Evolutionary conservation across 2,888 invertebrate species (phyloP).

Genomic region (Melanostoma mellinum): DNA sequence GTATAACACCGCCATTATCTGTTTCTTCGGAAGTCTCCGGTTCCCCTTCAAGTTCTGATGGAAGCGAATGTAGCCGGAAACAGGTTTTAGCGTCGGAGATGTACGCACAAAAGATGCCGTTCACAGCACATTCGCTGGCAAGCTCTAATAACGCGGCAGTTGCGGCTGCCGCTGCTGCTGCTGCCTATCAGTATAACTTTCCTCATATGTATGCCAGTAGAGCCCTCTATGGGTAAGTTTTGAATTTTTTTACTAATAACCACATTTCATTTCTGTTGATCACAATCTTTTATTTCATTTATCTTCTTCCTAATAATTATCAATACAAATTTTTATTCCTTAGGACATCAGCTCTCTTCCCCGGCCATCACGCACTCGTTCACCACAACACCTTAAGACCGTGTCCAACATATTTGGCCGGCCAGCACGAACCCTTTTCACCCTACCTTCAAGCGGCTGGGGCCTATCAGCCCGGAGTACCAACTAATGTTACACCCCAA

Average conservation of each 20-base stretch:
- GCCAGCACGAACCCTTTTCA: conserved; percentile 74
- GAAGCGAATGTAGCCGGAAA: conserved; percentile 55
- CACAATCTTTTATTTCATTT: not conserved
- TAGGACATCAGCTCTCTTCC: conserved; percentile 71
- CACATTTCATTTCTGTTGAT: conserved; percentile 8
- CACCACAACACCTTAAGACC: conserved; percentile 73
- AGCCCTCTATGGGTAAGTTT: conserved; percentile 75
- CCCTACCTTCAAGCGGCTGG: conserved; percentile 74
- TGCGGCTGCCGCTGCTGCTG: conserved; percentile 73
- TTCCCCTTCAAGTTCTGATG: conserved; percentile 35
- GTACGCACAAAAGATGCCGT: conserved; percentile 74
- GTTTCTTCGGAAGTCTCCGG: conserved; percentile 34
- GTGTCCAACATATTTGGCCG: conserved; percentile 73
- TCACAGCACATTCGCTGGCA: conserved; percentile 65
- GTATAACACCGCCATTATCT: conserved; percentile 61
- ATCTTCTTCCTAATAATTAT: not conserved
- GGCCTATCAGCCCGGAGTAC: conserved; percentile 48
- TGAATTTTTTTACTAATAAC: conserved; percentile 22
- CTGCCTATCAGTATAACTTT: conserved; percentile 76
- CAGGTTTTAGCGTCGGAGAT: conserved; percentile 68
- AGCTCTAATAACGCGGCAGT: conserved; percentile 58
- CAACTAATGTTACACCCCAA: conserved; percentile 44
- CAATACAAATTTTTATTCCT: conserved; percentile 32
- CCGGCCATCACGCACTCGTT: conserved; percentile 70
- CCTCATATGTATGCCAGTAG: conserved; percentile 76